These are phyloP conservation scores for Lycocerus yunnanus DNA, from an alignment of 2,888 invertebrate genomes.

Conservation along the genomic window DNA sequence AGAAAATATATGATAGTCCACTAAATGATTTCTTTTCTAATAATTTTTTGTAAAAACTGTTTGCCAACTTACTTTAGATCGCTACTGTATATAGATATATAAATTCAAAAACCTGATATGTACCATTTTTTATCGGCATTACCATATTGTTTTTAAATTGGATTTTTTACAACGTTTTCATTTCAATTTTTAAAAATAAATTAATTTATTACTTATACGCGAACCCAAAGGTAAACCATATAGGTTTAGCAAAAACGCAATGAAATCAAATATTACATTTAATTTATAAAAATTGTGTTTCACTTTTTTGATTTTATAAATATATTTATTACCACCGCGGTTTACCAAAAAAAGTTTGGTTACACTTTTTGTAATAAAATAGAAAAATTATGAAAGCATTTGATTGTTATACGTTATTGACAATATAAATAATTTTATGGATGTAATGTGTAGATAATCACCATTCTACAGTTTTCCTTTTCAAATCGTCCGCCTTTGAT, in stretches of 20 bases:
- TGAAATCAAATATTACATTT: background rate
- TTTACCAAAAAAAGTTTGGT: too few relatives aligned
- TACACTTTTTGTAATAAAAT: background rate
- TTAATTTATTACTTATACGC: background rate
- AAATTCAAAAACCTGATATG: background rate
- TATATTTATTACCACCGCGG: too few relatives aligned
- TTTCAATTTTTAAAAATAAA: background rate
- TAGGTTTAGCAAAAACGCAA: too few relatives aligned
- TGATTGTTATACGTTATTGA: background rate
- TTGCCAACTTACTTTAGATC: too few relatives aligned
- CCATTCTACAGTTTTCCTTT: background rate
- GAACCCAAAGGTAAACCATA: background rate
- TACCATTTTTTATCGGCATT: background rate
- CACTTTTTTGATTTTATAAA: too few relatives aligned
- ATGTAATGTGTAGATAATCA: conserved; percentile 1
- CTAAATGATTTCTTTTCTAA: too few relatives aligned
- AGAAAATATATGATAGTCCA: too few relatives aligned
- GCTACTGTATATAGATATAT: background rate
- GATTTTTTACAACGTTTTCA: background rate
- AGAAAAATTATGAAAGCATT: background rate
- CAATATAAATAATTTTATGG: background rate
- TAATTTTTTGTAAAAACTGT: too few relatives aligned
- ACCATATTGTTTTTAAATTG: background rate
- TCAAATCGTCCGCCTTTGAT: conserved; percentile 26
- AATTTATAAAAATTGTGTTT: background rate